Conservation (phyloP, 53 echinoderm and acorn worm genomes). For the Hippasteria phrygiana region DNA sequence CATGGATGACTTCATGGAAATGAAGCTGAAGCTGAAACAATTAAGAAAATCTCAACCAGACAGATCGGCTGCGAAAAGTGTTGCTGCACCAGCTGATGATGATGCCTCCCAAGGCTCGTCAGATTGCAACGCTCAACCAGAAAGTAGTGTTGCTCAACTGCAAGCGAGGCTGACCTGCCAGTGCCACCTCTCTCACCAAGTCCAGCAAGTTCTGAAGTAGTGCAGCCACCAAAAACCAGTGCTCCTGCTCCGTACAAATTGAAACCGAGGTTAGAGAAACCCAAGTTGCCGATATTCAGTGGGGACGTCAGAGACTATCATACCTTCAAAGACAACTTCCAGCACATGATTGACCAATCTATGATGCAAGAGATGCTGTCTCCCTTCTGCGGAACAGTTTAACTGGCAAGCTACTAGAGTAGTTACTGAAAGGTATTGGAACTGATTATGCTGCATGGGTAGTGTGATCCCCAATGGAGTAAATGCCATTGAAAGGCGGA, state of each 20-base stretch:
- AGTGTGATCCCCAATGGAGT: not conserved
- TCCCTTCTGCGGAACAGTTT: conserved; percentile 49
- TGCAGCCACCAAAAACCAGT: too few relatives aligned
- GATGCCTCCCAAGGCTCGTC: too few relatives aligned
- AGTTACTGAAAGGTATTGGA: conserved; percentile 64
- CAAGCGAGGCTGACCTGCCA: too few relatives aligned
- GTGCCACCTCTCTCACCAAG: too few relatives aligned
- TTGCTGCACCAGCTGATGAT: not conserved
- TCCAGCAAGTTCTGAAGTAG: too few relatives aligned
- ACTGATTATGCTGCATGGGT: conserved; percentile 58
- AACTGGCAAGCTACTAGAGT: conserved; percentile 44
- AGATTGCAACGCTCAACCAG: too few relatives aligned
- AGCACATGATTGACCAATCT: conserved; percentile 56
- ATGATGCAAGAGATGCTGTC: conserved; percentile 63
- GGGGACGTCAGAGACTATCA: conserved; percentile 61
- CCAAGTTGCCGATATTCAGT: conserved; percentile 58
- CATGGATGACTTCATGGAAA: not conserved
- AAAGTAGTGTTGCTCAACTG: too few relatives aligned
- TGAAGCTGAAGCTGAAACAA: not conserved
- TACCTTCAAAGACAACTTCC: conserved; percentile 60
- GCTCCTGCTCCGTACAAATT: too few relatives aligned
- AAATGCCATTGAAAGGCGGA: not conserved
- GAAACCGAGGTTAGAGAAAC: conserved; percentile 45
- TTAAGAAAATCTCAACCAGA: not conserved
- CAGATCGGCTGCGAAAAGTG: not conserved